Evolutionary conservation across 2,797 vertebrate species (phyloP), one percentile per base, ranked within the genome.

Genomic region (Simalia tracyae): DNA sequence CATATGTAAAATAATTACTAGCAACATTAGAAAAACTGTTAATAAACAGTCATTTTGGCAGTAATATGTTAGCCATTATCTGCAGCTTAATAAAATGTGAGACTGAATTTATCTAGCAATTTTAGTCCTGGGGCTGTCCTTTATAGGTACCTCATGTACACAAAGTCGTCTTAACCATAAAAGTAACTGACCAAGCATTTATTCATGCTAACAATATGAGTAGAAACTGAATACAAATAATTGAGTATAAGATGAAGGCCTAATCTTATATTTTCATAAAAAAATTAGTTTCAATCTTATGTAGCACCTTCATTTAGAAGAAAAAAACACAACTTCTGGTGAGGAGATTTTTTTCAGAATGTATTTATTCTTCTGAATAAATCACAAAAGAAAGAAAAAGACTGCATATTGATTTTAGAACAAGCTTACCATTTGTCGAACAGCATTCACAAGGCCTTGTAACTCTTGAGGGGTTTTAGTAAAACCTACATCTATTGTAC

Each of bases 391-490:
- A 89, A 54, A 68, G 22, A 56, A 90, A 31, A 64, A 68, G 19
- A 76, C 19, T 1, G 1, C 36, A 46, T 81, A 46, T 1, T 81
- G 36, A 26, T 36, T 24, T 56, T 8, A 36, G 28, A 84, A 88
- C 66, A 22, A 84, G 31, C 68, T 92, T 92, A 92, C 87, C 59
- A 92, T 84, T 50, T 57, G 50, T 36, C 14, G n/a, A 89, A 84
- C 46, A 64, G 87, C 26, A 57, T 92, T 92, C 91, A 92, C 60
- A 84, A 92, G 91, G 42, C 2, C 28, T 92, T 19, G 59, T 84
- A 89, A 66, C 11, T 85, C 87, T 36, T 89, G 91, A 92, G 76
- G 87, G 9, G 91, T 54, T 89, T 31, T 66, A 26, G 22, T 59
- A 12, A 59, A n/a, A 26, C 76, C 54, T 36, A 68, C 14, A 57